phyloP scores from a whole-genome alignment of 2,888 invertebrate species.

The Caenorhabditis doughertyi region DNA sequence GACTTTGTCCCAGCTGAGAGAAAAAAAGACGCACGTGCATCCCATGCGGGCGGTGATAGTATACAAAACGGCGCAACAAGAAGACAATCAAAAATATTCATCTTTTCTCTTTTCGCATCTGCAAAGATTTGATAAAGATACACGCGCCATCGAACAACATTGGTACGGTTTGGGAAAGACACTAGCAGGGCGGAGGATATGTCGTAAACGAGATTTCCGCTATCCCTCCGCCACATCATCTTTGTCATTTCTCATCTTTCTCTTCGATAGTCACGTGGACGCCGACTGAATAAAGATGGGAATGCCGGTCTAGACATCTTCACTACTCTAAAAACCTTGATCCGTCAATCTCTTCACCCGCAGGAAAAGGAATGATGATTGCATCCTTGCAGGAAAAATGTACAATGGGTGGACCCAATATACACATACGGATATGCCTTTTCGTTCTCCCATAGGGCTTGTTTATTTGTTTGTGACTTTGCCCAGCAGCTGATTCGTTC shows the following conservation, averaged over 20 bases:
- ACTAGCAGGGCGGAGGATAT: neutral
- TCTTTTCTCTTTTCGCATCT: slow-evolving; percentile 13
- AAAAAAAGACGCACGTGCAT: slow-evolving; percentile 65
- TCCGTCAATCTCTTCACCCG: slow-evolving; percentile 5
- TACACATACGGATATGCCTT: slow-evolving; percentile 34
- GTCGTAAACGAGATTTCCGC: slow-evolving; percentile 52
- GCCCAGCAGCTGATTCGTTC: slow-evolving; percentile 59
- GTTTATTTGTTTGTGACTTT: slow-evolving; percentile 63
- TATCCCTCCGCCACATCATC: slow-evolving; percentile 17
- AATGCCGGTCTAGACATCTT: slow-evolving; percentile 51
- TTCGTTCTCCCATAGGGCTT: slow-evolving; percentile 36
- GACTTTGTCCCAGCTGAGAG: slow-evolving; percentile 64
- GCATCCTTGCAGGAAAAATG: slow-evolving; percentile 1
- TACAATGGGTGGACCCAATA: slow-evolving; percentile 29
- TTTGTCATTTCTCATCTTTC: slow-evolving; percentile 43
- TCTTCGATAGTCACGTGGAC: slow-evolving; percentile 52
- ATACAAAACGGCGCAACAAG: slow-evolving; percentile 41
- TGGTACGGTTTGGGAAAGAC: slow-evolving; percentile 39
- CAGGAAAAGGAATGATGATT: slow-evolving; percentile 5
- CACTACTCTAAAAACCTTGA: slow-evolving; percentile 42
- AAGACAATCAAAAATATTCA: slow-evolving; percentile 53
- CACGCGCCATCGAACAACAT: slow-evolving; percentile 41
- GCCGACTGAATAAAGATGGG: slow-evolving; percentile 21
- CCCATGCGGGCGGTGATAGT: slow-evolving; percentile 53
- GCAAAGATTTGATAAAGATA: slow-evolving; percentile 43